Conservation (phyloP, 2,113 vertebrate species). For the Muntiacus muntjak region DNA sequence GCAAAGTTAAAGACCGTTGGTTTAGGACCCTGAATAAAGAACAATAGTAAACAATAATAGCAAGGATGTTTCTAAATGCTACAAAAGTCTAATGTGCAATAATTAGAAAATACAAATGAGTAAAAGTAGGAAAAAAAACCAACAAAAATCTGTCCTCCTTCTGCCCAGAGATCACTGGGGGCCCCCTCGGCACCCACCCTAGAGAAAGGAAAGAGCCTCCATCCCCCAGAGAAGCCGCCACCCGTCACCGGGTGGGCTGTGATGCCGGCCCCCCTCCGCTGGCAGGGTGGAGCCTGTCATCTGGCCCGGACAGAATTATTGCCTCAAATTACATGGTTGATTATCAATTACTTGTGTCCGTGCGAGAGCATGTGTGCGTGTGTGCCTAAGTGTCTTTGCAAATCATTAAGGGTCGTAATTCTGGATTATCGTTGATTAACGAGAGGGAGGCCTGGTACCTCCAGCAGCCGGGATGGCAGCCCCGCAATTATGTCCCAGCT, state of each 20-base stretch:
- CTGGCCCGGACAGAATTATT: constrained; percentile 71
- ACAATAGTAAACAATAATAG: background rate
- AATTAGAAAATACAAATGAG: background rate
- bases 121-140: background rate
- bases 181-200: background rate
- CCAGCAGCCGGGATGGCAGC: constrained; percentile 62
- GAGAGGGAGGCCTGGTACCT: constrained; percentile 73
- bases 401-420: constrained; percentile 76
- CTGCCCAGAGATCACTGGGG: background rate
- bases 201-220: background rate
- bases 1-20: background rate
- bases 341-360: constrained; percentile 76
- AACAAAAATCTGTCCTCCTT: background rate
- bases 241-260: accelerated
- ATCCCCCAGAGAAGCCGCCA: background rate
- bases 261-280: constrained; percentile 1
- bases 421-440: constrained; percentile 76
- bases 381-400: constrained; percentile 73
- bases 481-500: constrained; percentile 74
- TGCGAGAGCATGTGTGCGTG: constrained; percentile 61
- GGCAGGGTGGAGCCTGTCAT: constrained; percentile 57
- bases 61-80: background rate
- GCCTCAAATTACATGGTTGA: constrained; percentile 76
- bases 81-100: background rate
- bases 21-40: background rate